Base-by-base conservation (phyloP, 2,888 invertebrate species). In the Trachelus stipa region DNA sequence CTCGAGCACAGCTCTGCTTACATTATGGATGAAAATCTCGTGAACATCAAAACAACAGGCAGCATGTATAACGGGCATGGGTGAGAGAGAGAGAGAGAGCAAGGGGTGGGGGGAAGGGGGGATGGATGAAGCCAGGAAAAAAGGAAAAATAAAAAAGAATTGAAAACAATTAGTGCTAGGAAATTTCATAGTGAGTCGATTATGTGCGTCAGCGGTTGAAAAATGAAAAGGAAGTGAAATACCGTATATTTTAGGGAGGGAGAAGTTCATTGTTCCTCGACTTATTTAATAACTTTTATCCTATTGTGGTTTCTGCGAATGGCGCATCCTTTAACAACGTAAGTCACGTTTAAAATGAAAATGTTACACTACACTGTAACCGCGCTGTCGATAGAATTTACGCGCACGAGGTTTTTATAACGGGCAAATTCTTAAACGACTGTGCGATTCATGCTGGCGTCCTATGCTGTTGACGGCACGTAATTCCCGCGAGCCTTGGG, bases 1-100 rank as follows among this genome's bases (percentile, higher is more conserved):
- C 69, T 74, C 68, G 37, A 79, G 78, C 76, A 76, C 31, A 30
- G 30, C 80, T 80, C 71, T 34, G 78, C 74, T 78, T 79, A 69
- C 78, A 80, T 78, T 79, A 78, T 74, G 75, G 31, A 69, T 69
- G 30, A 69, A 30, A 33, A 12, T 69, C 30, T 33, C 30, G 30
- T 33, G 69, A 33, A 30, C 69, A 30, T 69, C 33, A 33, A 69
- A 69, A 69, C 40, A 40, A 40, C 6, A 40, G 40, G 37, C 37
- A 37, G 12, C 15, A 15, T 6, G 40, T 40, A 40, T 40, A 40
- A 40, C 15, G 23, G 15, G 15, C 4, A 12, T 12, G 12, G 15
- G 40, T 6, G 23, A 6, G 12, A 35, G 35, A 34, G 1, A 1
- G 9, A 1, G 34, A 31, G 31, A 31, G 31, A 31, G 31, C 31